A percentile compares a stretch with the other conserved stretches of the same genome.
Conservation (phyloP, 2,888 invertebrate genomes). For the Acronicta alni region DNA sequence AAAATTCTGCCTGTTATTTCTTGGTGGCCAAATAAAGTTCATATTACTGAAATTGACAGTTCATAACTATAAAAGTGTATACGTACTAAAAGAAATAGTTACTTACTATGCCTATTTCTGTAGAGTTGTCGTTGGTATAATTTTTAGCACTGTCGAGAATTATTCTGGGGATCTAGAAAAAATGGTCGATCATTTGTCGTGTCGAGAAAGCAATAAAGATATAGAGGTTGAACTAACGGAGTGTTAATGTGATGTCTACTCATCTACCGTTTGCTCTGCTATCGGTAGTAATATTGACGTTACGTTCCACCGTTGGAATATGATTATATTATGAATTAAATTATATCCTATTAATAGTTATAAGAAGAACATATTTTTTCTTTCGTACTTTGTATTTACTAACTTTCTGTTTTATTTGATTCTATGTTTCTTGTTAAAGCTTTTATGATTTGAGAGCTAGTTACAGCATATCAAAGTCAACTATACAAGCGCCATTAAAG, state of each 20-base stretch:
- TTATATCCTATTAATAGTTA: no score
- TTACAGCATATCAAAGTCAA: not conserved
- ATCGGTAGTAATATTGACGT: slow-evolving; percentile 32
- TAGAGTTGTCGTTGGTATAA: not conserved
- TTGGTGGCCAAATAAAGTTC: no score
- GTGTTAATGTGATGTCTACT: slow-evolving; percentile 29
- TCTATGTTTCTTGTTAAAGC: not conserved
- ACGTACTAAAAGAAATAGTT: no score
- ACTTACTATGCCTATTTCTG: not conserved
- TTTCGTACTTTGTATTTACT: no score
- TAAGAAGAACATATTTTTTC: no score
- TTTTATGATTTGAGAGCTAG: not conserved
- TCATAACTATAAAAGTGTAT: no score
- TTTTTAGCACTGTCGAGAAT: not conserved
- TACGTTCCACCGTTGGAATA: slow-evolving; percentile 4
- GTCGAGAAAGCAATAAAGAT: slow-evolving; percentile 27
- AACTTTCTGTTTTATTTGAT: not conserved
- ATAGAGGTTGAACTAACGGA: slow-evolving; percentile 22
- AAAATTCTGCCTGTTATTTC: no score
- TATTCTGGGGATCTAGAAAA: slow-evolving; percentile 10
- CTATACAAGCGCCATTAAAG: not conserved
- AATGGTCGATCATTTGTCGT: slow-evolving; percentile 11
- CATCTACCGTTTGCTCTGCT: slow-evolving; percentile 28
- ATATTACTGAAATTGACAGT: no score
- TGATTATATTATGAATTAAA: slow-evolving; percentile 3